Evolutionary conservation across 1,140 invertebrate species (phyloP), one percentile per base, ranked within the genome.

Genomic region (Drosophila mojavensis): DNA sequence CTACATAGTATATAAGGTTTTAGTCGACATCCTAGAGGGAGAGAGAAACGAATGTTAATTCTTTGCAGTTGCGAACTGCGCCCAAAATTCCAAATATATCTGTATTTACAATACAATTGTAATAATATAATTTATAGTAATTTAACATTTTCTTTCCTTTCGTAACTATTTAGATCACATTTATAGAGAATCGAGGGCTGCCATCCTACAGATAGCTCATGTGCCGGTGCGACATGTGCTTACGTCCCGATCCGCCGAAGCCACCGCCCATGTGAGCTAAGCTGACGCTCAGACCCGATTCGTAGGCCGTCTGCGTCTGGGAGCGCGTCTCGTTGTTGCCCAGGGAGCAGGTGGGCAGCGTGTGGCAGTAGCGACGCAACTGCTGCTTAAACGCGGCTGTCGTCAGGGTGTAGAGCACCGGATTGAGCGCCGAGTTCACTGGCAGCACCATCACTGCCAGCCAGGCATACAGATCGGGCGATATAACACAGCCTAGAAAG

Each of bases 351-450:
- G 60, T 86, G 43, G 91, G 88, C 58, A 91, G 33, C 1, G 86
- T 78, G 64, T 91, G 86, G 48, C 86, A 91, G 30, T 91, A 91
- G 10, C 90, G 90, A 6, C 83, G 71, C 70, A 94, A 85, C 78
- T 94, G 94, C 81, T 94, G 93, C 78, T 94, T 94, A 30, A 94
- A 94, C 0, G 93, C 81, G 11, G 93, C 94, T 10, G 95, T 95
- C 1, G 95, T 95, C 39, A 96, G 91, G 0, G 95, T 96, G 85
- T 96, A 96, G 6, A 96, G 92, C 13, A 96, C 92, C 0, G 95
- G 95, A 92, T 96, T 96, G 6, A 96, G 86, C 5, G 95, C 95
- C 0, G 95, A 95, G 91, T 96, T 96, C 7, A 96, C 94, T 0
- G 95, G 95, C 33, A 96, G 82, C 17, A 96, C 93, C 71, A 96